Conservation (phyloP, 2,113 vertebrate genomes). For the Gnathonemus longibarbis region DNA sequence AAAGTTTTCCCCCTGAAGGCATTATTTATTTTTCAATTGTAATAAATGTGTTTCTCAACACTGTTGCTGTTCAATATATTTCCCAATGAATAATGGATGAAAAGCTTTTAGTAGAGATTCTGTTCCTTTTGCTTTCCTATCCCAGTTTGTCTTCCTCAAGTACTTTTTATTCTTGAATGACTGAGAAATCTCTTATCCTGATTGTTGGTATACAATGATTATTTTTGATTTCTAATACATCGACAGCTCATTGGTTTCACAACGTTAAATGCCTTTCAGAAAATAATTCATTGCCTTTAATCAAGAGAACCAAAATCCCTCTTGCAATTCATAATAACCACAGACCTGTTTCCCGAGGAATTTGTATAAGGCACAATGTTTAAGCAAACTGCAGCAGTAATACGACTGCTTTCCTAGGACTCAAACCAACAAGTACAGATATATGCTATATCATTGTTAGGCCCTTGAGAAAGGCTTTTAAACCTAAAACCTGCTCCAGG, state of each 20-base stretch:
- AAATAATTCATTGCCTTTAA: background rate
- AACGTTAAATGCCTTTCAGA: background rate
- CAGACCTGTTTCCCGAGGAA: background rate
- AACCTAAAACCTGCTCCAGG: background rate
- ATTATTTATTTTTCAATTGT: slow-evolving; percentile 23
- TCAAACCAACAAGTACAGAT: background rate
- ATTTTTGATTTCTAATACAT: background rate
- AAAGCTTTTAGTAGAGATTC: slow-evolving; percentile 11
- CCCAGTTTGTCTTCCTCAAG: background rate
- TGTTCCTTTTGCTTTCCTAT: background rate
- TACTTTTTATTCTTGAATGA: background rate
- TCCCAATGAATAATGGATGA: slow-evolving; percentile 22
- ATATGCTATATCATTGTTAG: background rate
- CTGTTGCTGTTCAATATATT: slow-evolving; percentile 9
- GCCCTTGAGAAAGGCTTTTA: background rate
- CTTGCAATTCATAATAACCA: background rate
- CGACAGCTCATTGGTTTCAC: background rate
- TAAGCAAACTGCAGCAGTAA: background rate
- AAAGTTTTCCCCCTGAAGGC: slow-evolving; percentile 12
- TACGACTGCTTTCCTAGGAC: background rate
- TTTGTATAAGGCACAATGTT: background rate
- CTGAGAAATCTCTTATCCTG: background rate
- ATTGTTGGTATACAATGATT: background rate
- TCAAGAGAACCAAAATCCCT: background rate
- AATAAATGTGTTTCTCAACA: slow-evolving; percentile 13